phyloP scores from a whole-genome alignment of 1,140 invertebrate genomes.

The Melipona quadrifasciata region DNA sequence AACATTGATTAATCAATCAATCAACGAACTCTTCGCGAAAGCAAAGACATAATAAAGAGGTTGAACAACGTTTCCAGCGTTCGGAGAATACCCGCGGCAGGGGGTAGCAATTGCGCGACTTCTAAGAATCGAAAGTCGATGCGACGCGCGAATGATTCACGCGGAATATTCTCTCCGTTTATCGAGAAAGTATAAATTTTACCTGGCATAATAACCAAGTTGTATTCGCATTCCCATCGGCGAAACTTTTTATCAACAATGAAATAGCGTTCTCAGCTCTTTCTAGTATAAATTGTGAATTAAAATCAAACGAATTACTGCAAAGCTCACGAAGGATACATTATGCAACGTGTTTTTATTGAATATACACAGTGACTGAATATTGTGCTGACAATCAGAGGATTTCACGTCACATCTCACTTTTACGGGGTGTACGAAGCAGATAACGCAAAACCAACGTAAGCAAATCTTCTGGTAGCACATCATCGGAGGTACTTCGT shows the following conservation, averaged over 20 bases:
- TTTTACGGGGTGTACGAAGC: conserved; percentile 7
- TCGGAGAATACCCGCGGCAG: background rate
- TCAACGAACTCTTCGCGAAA: background rate
- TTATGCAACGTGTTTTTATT: background rate
- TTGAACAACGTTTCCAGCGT: background rate
- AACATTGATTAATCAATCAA: background rate
- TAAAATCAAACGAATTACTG: background rate
- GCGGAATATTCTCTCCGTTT: conserved; percentile 9
- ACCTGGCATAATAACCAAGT: background rate
- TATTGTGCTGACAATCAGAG: background rate
- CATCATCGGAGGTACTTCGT: background rate
- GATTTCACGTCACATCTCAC: conserved; percentile 1
- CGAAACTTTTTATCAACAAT: background rate
- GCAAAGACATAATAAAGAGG: background rate
- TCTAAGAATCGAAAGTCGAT: conserved; percentile 37
- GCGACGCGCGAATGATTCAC: conserved; percentile 21
- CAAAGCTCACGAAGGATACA: background rate
- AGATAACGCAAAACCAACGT: conserved; percentile 52
- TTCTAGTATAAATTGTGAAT: background rate
- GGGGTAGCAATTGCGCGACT: background rate
- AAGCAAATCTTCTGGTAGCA: conserved; percentile 34
- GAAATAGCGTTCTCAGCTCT: background rate
- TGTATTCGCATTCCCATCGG: background rate
- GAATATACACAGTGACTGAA: background rate
- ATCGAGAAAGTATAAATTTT: conserved; percentile 37